Evolutionary conservation across 2,888 invertebrate species (phyloP).

Genomic region (Agonopterix heracliana): DNA sequence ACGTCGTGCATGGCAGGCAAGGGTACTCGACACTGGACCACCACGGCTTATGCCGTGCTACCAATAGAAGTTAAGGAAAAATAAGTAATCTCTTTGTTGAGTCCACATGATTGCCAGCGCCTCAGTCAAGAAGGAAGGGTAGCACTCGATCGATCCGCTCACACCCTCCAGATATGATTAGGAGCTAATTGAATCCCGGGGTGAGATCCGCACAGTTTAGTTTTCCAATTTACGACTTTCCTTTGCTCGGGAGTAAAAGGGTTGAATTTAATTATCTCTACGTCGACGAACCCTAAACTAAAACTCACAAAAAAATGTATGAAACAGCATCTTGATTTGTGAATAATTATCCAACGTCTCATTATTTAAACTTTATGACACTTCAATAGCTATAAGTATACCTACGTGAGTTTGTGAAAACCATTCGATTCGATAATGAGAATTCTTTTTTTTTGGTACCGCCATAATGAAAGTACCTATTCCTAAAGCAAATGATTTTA

Average conservation of each 20-base stretch:
- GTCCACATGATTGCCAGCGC: slow-evolving; percentile 14
- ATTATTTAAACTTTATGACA: slow-evolving; percentile 24
- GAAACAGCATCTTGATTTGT: slow-evolving; percentile 47
- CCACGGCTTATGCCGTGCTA: too few relatives aligned
- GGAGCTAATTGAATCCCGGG: slow-evolving; percentile 73
- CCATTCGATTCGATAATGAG: too few relatives aligned
- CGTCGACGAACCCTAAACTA: slow-evolving; percentile 44
- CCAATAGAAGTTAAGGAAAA: too few relatives aligned
- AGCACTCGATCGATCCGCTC: slow-evolving; percentile 57
- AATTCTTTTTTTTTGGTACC: too few relatives aligned
- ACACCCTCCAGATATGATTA: slow-evolving; percentile 76
- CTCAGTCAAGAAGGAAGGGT: slow-evolving; percentile 44
- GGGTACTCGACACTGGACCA: too few relatives aligned
- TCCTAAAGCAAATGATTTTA: too few relatives aligned
- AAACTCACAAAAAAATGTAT: slow-evolving; percentile 49
- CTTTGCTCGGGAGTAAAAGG: slow-evolving; percentile 62
- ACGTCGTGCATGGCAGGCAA: too few relatives aligned
- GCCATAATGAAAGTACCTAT: too few relatives aligned
- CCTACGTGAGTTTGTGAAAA: too few relatives aligned
- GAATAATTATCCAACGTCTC: slow-evolving; percentile 31
- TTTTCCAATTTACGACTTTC: slow-evolving; percentile 74
- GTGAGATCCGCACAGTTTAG: slow-evolving; percentile 72
- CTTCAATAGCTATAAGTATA: too few relatives aligned
- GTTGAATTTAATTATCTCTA: slow-evolving; percentile 71
- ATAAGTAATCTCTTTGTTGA: too few relatives aligned